Base-by-base conservation (phyloP, 2,113 vertebrate species). In the Polyodon spathula region DNA sequence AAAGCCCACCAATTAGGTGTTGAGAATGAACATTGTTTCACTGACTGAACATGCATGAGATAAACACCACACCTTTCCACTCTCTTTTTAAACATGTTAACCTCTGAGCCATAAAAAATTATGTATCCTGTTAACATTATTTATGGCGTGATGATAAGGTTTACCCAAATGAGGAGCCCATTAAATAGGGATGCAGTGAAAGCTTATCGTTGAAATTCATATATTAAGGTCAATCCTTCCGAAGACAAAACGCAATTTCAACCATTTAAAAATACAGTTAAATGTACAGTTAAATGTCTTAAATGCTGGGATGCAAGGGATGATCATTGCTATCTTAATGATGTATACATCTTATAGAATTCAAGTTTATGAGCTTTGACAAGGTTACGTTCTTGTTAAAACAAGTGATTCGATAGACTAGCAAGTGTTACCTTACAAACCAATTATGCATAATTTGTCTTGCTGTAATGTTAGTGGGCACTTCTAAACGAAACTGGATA, bases 281-380 rank as follows among this genome's bases (percentile, higher is more conserved):
- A 27, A 27, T 27, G 27, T 27, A 27, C 27, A 27, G 27, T 14
- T 46, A 10, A 46, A 46, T 46, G 44, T 46, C 44, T 46, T 75
- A 62, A 77, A 77, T 65, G 72, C 76, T 69, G 68, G 67, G 62
- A 71, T 78, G 62, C 67, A 66, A 73, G 75, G 73, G 78, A 78
- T 81, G 77, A 83, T 83, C 79, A 78, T 75, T 68, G 76, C 77
- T 75, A 78, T 75, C 72, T 76, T 80, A 81, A 80, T 77, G 71
- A 76, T 76, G 82, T 82, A 81, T 80, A 77, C 81, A 80, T 81
- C 75, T 67, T 72, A 67, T 72, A 64, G 77, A 77, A 83, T 79
- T 82, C 77, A 80, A 75, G 68, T 71, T 76, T 80, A 81, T 81
- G 77, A 80, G 77, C 73, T 72, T 66, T 61, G 37, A 65, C 69